Base-by-base conservation (phyloP, 2,113 vertebrate species). In the Erinaceus europaeus region DNA sequence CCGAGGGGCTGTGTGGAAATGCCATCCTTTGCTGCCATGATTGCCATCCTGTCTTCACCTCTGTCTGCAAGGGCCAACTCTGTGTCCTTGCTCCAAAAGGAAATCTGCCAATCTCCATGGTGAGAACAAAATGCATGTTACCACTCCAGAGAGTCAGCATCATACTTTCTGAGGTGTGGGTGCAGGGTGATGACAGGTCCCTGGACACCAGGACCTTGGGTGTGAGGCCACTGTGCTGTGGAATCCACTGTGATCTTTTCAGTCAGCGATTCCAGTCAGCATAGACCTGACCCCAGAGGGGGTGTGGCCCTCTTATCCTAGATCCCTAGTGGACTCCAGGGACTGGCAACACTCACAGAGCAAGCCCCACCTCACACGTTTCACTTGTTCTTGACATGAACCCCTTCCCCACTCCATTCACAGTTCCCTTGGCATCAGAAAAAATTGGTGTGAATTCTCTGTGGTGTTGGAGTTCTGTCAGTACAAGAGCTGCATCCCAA, bases 61-160 rank as follows among this genome's bases (percentile, higher is more conserved):
- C 20, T 81, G 48, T 50, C 65, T 62, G 61, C 34, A 69, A 83
- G 38, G 69, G 78, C 84, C 59, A 65, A 40, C 78, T 48, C 65
- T 57, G 6, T 7, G 65, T 67, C 71, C 50, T 27, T 78, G 62
- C 29, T 55, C 48, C 36, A 27, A 82, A 75, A 46, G 48, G 69
- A n/a, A 79, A 82, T 93, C 75, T 89, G 87, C 67, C 50, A 78
- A 88, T 79, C 65, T 7, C 46, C 50, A 42, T 74, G 71, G 89
- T 84, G 83, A 84, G 69, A 87, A 40, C 42, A 71, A 74, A 89
- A 42, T 50, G 50, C 11, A 11, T 2, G 18, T 84, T 50, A 38
- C 59, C 61, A 65, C 74, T 65, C 91, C 76, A 0, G 12, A 86
- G 68, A 86, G 76, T 85, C 4, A 83, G 68, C 23, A 34, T 36